phyloP scores from a whole-genome alignment of 2,888 invertebrate genomes.

The Caenorhabditis panamensis region DNA sequence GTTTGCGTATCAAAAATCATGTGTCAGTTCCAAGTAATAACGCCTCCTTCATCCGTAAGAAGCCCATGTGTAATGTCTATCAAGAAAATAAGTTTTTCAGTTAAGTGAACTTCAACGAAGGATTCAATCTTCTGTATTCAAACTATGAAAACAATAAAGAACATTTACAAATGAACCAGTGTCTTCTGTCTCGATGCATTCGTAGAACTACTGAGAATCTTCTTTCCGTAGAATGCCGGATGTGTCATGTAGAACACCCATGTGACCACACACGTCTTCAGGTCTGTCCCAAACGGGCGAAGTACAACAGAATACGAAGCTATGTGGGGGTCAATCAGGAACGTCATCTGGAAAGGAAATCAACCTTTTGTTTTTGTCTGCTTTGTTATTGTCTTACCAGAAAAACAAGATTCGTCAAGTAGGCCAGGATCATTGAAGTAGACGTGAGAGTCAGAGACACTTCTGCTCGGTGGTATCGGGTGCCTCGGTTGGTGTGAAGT shows the following conservation, averaged over 20 bases:
- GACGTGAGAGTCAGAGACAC: slow-evolving; percentile 31
- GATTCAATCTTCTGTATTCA: too few relatives aligned
- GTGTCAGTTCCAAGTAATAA: not conserved
- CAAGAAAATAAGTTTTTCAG: too few relatives aligned
- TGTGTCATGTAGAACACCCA: slow-evolving; percentile 52
- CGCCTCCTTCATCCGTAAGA: not conserved
- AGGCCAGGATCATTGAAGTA: slow-evolving; percentile 37
- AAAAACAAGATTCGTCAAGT: slow-evolving; percentile 43
- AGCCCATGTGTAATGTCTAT: too few relatives aligned
- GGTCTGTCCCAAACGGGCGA: slow-evolving; percentile 51
- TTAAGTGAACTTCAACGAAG: too few relatives aligned
- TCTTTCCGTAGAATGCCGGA: slow-evolving; percentile 39
- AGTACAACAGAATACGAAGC: slow-evolving; percentile 38
- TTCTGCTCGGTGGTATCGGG: slow-evolving; percentile 33
- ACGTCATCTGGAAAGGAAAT: slow-evolving; percentile 1
- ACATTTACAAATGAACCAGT: not conserved
- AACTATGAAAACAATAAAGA: slow-evolving; percentile 70
- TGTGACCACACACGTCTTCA: slow-evolving; percentile 39
- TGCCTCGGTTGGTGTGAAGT: slow-evolving; percentile 11
- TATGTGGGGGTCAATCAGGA: slow-evolving; percentile 18
- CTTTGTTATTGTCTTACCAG: slow-evolving; percentile 18
- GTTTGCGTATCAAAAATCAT: not conserved
- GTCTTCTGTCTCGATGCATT: not conserved
- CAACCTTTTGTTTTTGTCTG: not conserved
- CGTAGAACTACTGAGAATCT: too few relatives aligned